Percentiles rank a stretch among this genome's conserved stretches.
Conservation (phyloP, 2,113 vertebrate genomes). For the human (Homo sapiens) region GRCh38 chr15:100255501-100256000, state of each 20-base stretch:
- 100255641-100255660: slow-evolving; percentile 38
- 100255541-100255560: not conserved
- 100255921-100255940: not conserved
- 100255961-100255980: not conserved
- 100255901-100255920: not conserved
- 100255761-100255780: not conserved
- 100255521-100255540: not conserved
- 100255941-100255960: not conserved
- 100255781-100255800: slow-evolving; percentile 22
- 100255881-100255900: not conserved
- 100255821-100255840: not conserved
- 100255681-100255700: slow-evolving; percentile 76
- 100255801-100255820: slow-evolving; percentile 46
- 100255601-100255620: not conserved
- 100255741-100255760: slow-evolving; percentile 69
- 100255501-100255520: slow-evolving; percentile 34
- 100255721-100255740: slow-evolving; percentile 54
- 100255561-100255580: slow-evolving; percentile 36
- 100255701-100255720: slow-evolving; percentile 73
- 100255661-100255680: slow-evolving; percentile 69
- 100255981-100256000: too few species aligned
- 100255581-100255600: slow-evolving; percentile 65
- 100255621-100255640: not conserved
- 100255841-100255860: fast-evolving
- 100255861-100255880: slow-evolving; percentile 15